Base-by-base conservation (phyloP, 2,888 invertebrate genomes). In the Nomada fucata region DNA sequence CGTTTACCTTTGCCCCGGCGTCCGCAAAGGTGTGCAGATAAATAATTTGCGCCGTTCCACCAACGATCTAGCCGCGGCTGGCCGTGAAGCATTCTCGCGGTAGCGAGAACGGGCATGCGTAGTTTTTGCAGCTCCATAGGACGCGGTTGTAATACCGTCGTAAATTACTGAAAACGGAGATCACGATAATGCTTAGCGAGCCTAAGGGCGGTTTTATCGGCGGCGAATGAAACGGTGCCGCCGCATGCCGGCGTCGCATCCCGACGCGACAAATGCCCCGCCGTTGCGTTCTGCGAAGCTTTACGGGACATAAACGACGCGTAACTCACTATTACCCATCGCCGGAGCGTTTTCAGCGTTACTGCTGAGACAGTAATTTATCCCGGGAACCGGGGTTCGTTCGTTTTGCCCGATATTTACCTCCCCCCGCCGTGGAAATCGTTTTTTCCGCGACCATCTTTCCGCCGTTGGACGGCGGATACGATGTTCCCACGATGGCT, bases 291-390 rank as follows among this genome's bases (percentile, higher is more conserved):
- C 65, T 50, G 59, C 76, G 29, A 50, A 53, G 71, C 61, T 84
- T 86, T 86, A 86, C 72, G 71, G 77, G 83, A 79, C 85, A 64
- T 79, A 85, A 87, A 87, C 81, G 80, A 61, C 68, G 70, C 85
- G 85, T 85, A 85, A 87, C 80, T 86, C 81, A 85, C 78, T 75
- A 85, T 57, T 86, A 85, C 60, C 80, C 78, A 73, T 86, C 70
- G 80, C 72, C 79, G 72, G 75, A 84, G 55, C 73, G 76, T 50
- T 64, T 57, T 59, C 29, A 76, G 47, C 73, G 71, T 60, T 84
- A 82, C 57, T 67, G 72, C 63, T 64, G 57, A 86, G 74, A 84
- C 76, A 78, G 72, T 86, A 85, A 86, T 82, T 86, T 85, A 82
- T 79, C 68, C 77, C 29, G 55, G 29, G 79, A 67, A 69, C 18